Evolutionary conservation across 2,113 vertebrate species (phyloP).

Genomic region (Myiopsitta monachus): DNA sequence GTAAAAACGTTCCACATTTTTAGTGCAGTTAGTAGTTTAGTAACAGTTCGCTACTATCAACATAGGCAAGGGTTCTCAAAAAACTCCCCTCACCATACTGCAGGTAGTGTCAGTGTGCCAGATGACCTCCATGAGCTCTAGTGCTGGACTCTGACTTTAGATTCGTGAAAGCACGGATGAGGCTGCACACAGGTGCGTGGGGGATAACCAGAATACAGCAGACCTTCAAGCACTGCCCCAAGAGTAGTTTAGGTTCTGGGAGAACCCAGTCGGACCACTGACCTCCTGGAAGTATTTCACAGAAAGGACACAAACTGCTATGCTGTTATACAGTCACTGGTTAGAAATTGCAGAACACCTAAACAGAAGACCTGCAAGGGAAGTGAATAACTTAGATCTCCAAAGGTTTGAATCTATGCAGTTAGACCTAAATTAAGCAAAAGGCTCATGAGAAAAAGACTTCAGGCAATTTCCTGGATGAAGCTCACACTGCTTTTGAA

Average conservation of each 20-base stretch:
- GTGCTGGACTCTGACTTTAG: neutral
- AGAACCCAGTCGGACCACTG: neutral
- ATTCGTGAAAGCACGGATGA: neutral
- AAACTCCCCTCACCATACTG: accelerated
- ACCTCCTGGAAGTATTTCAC: neutral
- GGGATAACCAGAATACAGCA: neutral
- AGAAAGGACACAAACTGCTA: neutral
- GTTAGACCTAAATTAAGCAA: neutral
- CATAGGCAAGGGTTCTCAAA: neutral
- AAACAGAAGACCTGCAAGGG: neutral
- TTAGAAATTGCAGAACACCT: neutral
- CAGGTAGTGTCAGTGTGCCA: neutral
- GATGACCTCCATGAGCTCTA: neutral
- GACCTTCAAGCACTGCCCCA: neutral
- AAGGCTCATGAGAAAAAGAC: neutral
- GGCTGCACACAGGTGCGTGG: neutral
- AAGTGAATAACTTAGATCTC: neutral
- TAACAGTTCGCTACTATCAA: neutral
- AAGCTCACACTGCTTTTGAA: neutral
- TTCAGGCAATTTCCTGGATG: neutral
- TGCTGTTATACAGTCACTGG: neutral
- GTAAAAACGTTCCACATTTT: neutral
- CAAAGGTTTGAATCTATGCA: neutral
- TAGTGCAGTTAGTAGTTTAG: neutral
- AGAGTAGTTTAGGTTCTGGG: neutral